Conservation (phyloP, 2,888 invertebrate species). For the Criorhina ranunculi region DNA sequence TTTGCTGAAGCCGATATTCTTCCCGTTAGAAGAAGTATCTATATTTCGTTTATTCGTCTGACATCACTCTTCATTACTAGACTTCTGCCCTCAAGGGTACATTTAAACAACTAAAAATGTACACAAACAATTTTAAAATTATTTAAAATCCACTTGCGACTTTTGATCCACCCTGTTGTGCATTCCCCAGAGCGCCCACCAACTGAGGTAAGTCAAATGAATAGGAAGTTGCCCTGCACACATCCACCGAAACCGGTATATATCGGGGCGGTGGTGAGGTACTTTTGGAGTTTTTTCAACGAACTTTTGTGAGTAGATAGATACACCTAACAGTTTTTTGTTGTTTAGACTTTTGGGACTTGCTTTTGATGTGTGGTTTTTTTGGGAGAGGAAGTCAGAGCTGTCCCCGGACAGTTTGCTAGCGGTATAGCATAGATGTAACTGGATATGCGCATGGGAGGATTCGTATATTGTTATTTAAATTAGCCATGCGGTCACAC, state of each 20-base stretch:
- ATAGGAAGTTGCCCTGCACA: background rate
- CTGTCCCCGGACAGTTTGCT: conserved; percentile 7
- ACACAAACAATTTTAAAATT: background rate
- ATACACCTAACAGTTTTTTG: background rate
- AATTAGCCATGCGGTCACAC: conserved; percentile 24
- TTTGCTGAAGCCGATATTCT: no score
- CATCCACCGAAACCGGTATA: background rate
- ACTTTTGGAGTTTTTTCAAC: background rate
- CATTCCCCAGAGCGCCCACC: background rate
- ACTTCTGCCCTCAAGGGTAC: background rate
- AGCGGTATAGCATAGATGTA: conserved; percentile 2
- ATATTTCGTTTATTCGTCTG: no score
- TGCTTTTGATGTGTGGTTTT: conserved; percentile 2
- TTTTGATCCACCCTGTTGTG: conserved; percentile 6
- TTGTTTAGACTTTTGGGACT: background rate
- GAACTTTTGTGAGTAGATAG: background rate
- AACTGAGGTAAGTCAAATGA: conserved; percentile 8
- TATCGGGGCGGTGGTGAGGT: background rate
- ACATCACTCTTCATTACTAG: no score
- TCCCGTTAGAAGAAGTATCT: no score
- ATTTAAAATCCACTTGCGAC: background rate
- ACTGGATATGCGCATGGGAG: background rate
- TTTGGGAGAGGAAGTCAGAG: background rate
- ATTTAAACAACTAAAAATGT: background rate
- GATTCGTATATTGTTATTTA: conserved; percentile 30